Evolutionary conservation across 2,113 vertebrate genomes (phyloP).

Genomic region (Bambusicola thoracicus): DNA sequence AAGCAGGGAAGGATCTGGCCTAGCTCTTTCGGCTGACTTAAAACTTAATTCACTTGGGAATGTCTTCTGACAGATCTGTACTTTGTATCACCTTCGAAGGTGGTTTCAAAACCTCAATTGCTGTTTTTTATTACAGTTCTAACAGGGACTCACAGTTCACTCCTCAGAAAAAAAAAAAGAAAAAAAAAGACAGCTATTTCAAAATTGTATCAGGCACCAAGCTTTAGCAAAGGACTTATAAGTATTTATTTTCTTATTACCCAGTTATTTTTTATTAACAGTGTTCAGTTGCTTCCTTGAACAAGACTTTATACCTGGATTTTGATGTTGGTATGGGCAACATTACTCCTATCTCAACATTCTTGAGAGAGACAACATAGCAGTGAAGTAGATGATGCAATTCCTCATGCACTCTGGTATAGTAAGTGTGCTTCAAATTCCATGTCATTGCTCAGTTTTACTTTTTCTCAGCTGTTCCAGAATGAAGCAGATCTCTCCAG

Average conservation of each 20-base stretch:
- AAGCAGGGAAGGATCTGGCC: background rate
- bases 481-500: background rate
- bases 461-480: background rate
- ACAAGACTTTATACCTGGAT: background rate
- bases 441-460: accelerated
- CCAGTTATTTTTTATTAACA: background rate
- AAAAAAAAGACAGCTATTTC: background rate
- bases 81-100: background rate
- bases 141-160: background rate
- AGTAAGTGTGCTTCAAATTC: background rate
- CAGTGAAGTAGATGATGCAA: background rate
- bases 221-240: background rate
- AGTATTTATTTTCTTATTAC: background rate
- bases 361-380: background rate
- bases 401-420: background rate
- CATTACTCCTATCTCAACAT: background rate
- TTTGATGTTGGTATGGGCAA: background rate
- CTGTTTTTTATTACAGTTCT: background rate
- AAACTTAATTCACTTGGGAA: background rate
- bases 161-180: background rate
- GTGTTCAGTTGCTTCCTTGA: background rate
- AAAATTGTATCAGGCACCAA: background rate
- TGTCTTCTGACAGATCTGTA: background rate
- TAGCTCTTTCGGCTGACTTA: background rate
- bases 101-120: background rate